Percentiles rank a stretch among this genome's conserved stretches.
Conservation (phyloP, 2,888 invertebrate species). For the Apamea anceps region DNA sequence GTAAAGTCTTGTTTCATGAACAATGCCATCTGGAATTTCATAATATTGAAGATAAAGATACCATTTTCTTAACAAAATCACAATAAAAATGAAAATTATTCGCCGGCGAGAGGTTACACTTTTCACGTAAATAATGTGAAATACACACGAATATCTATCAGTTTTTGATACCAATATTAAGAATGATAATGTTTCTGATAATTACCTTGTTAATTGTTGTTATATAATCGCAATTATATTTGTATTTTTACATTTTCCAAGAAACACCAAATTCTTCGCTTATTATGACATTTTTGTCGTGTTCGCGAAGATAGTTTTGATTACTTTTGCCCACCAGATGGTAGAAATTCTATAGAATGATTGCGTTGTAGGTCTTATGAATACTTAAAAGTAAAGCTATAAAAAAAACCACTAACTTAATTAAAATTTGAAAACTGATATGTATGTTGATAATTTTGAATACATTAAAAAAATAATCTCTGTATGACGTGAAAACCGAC, state of each 20-base stretch:
- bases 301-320: constrained; percentile 26
- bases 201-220: constrained; percentile 9
- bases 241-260: constrained; percentile 50
- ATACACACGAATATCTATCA: neutral
- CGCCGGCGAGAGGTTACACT: constrained; percentile 29
- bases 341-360: no score
- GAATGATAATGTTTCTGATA: neutral
- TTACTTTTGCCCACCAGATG: no score
- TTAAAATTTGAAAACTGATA: neutral
- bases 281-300: constrained; percentile 23
- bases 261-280: constrained; percentile 24
- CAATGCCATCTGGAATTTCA: constrained; percentile 82
- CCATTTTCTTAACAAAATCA: neutral
- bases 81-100: neutral
- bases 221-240: constrained; percentile 28
- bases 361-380: neutral
- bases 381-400: neutral
- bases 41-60: neutral
- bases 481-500: neutral
- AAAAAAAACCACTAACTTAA: neutral
- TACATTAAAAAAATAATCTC: neutral
- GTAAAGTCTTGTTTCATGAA: constrained; percentile 85
- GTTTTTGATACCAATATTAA: neutral
- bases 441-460: neutral
- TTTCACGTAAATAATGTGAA: neutral